Evolutionary conservation across 2,797 vertebrate genomes (phyloP), one percentile per base, ranked within the genome.

Genomic region (Acrossocheilus wenchowensis): DNA sequence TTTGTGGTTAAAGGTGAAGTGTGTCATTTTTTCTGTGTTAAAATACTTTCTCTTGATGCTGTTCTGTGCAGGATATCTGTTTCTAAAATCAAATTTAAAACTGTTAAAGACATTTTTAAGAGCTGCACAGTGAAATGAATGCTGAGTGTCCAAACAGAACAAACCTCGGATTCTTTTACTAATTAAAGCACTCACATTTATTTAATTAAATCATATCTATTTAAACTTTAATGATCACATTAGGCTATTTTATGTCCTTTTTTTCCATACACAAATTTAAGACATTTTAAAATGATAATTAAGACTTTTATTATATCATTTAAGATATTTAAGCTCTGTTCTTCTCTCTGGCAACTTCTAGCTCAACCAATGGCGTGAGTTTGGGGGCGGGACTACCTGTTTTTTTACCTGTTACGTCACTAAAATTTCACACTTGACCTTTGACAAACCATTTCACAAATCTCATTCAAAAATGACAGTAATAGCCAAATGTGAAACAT

Each of bases 1-100:
- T 80, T 64, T 48, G 41, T 21, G 78, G 60, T 48, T 30, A 21
- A 80, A 66, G 41, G 78, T 30, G n/a, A 80, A 66, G 41, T 43
- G 73, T 75, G 48, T 34, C 0, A 21, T 52, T 75, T 74, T 50
- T 74, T 19, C 41, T 5, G 14, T 48, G 71, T 48, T 30, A 74
- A 73, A 74, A 74, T 17, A 30, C n/a, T 75, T 52, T 0, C 39
- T 43, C 10, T 34, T 15, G 6, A 39, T 6, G 12, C 30, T 11
- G 39, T 10, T 45, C 15, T 23, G 34, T 23, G 21, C 1, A n/a
- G 21, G 54, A 60, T 60, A n/a, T 60, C 57, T 60, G 23, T 9
- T 45, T 45, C 21, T 14, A 26, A 41, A 43, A 72, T n/a, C 21
- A 14, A 72, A n/a, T 45, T 30, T 30, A n/a, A 12, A 23, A 72